Conservation (phyloP, 2,113 vertebrate genomes). For the Periophthalmus modestus region DNA sequence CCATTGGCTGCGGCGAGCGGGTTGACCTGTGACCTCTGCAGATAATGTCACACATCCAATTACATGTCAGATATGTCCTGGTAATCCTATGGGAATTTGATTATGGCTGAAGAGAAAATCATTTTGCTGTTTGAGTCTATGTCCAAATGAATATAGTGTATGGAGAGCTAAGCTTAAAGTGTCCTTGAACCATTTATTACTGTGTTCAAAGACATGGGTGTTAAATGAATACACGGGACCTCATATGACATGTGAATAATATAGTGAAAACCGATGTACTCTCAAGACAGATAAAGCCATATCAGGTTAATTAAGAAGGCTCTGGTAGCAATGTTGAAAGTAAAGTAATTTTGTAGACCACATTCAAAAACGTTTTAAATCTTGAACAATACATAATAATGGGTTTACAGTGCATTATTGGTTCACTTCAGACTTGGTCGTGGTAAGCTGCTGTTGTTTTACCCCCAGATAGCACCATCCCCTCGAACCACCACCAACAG, state of each 20-base stretch:
- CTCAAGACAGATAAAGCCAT: not conserved
- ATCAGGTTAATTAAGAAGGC: not conserved
- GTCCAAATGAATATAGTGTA: slow-evolving; percentile 14
- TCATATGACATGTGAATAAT: not conserved
- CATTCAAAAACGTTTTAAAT: not conserved
- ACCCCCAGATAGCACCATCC: no score
- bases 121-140: slow-evolving; percentile 17
- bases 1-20: slow-evolving; percentile 25
- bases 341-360: not conserved
- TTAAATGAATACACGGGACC: not conserved
- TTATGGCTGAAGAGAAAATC: slow-evolving; percentile 30
- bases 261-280: not conserved
- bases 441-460: no score
- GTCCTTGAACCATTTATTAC: slow-evolving; percentile 1
- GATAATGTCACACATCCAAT: slow-evolving; percentile 54
- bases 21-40: slow-evolving; percentile 39
- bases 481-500: no score
- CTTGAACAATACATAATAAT: no score
- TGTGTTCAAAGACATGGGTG: not conserved
- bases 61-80: slow-evolving; percentile 36
- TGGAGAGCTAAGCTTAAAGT: not conserved
- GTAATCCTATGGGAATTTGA: slow-evolving; percentile 44
- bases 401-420: no score
- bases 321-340: not conserved
- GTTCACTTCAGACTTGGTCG: no score